Evolutionary conservation across 1,140 invertebrate species (phyloP).

Genomic region (Heliconius himera): DNA sequence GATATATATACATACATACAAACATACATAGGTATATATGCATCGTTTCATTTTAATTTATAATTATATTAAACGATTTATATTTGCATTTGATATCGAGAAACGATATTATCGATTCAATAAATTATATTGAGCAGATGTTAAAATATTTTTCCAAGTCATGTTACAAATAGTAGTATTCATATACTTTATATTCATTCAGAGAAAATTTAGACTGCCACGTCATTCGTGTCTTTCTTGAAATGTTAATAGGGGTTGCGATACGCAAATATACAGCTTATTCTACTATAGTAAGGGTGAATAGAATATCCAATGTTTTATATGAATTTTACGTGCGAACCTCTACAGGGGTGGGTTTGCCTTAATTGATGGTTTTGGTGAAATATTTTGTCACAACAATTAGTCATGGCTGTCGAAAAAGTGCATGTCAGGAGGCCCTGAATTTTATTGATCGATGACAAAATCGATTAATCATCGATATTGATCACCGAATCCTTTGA

Average conservation of each 20-base stretch:
- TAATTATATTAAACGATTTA: constrained; percentile 34
- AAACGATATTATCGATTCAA: constrained; percentile 36
- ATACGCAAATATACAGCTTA: constrained; percentile 38
- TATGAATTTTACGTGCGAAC: constrained; percentile 50
- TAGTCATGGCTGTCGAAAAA: constrained; percentile 75
- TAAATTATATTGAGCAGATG: constrained; percentile 47
- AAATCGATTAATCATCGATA: constrained; percentile 70
- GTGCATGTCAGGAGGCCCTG: constrained; percentile 67
- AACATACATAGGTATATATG: neutral
- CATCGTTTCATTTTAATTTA: constrained; percentile 16
- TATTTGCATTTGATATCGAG: constrained; percentile 37
- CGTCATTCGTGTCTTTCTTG: constrained; percentile 59
- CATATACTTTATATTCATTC: constrained; percentile 66
- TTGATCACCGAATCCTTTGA: constrained; percentile 74
- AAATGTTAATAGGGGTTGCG: constrained; percentile 22
- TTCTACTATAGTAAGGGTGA: neutral
- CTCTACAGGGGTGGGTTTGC: constrained; percentile 53
- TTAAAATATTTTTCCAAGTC: constrained; percentile 47
- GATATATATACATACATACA: neutral
- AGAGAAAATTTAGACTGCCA: constrained; percentile 63
- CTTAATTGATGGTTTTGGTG: constrained; percentile 74
- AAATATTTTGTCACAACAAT: constrained; percentile 81
- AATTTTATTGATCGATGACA: constrained; percentile 69
- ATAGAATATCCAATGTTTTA: constrained; percentile 11
- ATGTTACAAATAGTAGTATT: constrained; percentile 56